These are phyloP conservation scores for Philaenus spumarius DNA, from an alignment of 1,140 invertebrate species.

Conservation along the genomic window DNA sequence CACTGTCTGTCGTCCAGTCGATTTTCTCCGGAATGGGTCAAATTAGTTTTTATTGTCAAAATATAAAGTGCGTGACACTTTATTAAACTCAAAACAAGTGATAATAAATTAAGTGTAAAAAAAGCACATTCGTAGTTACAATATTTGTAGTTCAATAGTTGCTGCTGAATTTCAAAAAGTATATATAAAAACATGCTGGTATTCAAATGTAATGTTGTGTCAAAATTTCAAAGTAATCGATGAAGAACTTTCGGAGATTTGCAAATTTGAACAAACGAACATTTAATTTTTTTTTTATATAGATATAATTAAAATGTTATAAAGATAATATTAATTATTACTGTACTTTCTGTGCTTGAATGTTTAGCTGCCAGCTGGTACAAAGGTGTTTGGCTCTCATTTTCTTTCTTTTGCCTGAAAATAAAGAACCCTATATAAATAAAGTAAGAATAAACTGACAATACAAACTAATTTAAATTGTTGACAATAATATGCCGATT, in stretches of 20 bases:
- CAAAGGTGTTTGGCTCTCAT: constrained; percentile 24
- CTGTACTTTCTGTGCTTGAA: constrained; percentile 26
- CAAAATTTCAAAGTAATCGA: too few relatives aligned
- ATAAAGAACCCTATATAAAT: constrained; percentile 11
- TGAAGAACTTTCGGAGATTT: too few relatives aligned
- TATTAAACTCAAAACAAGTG: neutral
- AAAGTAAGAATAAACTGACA: neutral
- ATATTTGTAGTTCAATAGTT: neutral
- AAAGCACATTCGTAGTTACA: neutral
- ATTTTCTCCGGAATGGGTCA: neutral
- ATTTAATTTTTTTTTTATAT: too few relatives aligned
- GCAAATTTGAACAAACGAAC: too few relatives aligned
- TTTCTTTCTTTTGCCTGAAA: constrained; percentile 33
- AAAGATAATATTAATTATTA: constrained; percentile 1
- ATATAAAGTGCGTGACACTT: neutral
- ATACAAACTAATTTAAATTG: neutral
- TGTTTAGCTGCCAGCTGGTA: constrained; percentile 29
- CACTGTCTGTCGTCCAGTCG: too few relatives aligned
- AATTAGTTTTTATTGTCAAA: neutral
- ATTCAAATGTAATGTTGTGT: too few relatives aligned
- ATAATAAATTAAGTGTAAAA: neutral
- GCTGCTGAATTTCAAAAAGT: too few relatives aligned
- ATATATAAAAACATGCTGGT: too few relatives aligned
- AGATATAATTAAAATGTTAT: neutral
- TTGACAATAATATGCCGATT: neutral